Base-by-base conservation (phyloP, 2,888 invertebrate species). In the Plebejus melissa region DNA sequence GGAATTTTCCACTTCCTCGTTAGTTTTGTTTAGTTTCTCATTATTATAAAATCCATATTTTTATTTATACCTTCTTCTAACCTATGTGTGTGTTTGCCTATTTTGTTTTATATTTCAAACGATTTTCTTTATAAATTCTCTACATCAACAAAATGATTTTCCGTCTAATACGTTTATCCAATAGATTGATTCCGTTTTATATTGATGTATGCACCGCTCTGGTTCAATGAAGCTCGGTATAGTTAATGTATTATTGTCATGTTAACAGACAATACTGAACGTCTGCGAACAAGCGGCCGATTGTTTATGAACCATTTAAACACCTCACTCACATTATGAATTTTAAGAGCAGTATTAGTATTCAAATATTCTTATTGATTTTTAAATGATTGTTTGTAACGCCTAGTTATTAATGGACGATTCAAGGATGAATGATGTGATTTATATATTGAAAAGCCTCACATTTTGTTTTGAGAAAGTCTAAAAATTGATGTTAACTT, bases 171-270 rank as follows among this genome's bases (percentile, higher is more conserved):
- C 85, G 82, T 84, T 85, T 83, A 83, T 83, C 79, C 78, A 81
- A 83, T 82, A 81, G 80, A 83, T 84, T 80, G 83, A 81, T 84
- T 87, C 50, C 72, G 50, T 72, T 72, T 87, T 85, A 87, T 87
- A 86, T 88, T 84, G 85, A 88, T 89, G 88, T 86, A 89, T 86
- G 84, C 82, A 83, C 81, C 86, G 88, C 79, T 81, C 88, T 85
- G 85, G 87, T 86, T 91, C 90, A 91, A 92, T 91, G 92, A 89
- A 85, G 88, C 91, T 89, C 90, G 90, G 84, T 86, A 85, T 84
- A 86, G 85, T 88, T 90, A 88, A 91, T 91, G 88, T 89, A 88
- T 89, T 89, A 88, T 89, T 89, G 90, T 88, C 88, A 86, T 88
- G 89, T 86, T 84, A 82, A 82, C 85, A 86, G 87, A 88, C 87